A percentile compares a stretch with the other conserved stretches of the same genome.
Conservation (phyloP, 1,140 invertebrate genomes). For the Coptotermes formosanus region DNA sequence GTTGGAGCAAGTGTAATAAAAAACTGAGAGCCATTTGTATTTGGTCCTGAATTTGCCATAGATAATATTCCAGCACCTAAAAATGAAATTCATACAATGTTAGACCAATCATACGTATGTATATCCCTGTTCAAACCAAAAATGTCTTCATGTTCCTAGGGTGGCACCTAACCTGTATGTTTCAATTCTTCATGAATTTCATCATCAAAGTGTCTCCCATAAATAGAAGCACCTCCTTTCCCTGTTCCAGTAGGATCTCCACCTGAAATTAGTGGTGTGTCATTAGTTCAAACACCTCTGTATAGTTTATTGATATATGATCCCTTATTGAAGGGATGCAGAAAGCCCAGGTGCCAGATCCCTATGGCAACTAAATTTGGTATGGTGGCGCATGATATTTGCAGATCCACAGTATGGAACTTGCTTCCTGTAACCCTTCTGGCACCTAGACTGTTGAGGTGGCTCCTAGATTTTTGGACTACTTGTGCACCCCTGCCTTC, state of each 20-base stretch:
- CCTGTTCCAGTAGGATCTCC: conserved; percentile 94
- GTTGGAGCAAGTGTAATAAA: conserved; percentile 96
- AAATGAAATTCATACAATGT: conserved; percentile 37
- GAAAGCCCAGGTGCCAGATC: too few relatives aligned
- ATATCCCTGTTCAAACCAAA: too few relatives aligned
- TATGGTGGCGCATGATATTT: too few relatives aligned
- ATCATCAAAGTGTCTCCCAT: conserved; percentile 92
- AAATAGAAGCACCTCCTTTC: conserved; percentile 94
- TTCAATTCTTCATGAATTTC: conserved; percentile 94
- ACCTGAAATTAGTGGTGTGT: conserved; percentile 44
- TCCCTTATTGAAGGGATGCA: too few relatives aligned
- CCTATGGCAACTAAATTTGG: too few relatives aligned
- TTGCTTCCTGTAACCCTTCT: too few relatives aligned
- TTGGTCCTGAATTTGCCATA: conserved; percentile 91
- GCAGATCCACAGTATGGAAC: too few relatives aligned
- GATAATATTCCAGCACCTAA: conserved; percentile 75
- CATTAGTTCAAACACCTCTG: conserved; percentile 20
- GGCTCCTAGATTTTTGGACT: too few relatives aligned
- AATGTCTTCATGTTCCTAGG: neutral
- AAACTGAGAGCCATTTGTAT: conserved; percentile 98
- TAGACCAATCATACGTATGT: too few relatives aligned
- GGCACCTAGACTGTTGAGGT: too few relatives aligned
- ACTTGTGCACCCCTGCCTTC: too few relatives aligned
- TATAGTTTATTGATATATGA: too few relatives aligned
- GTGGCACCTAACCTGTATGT: conserved; percentile 71